A percentile compares a stretch with the other conserved stretches of the same genome.
These are phyloP conservation scores for Euphonia xanthogaster DNA, from an alignment of 2,797 vertebrate species.

Conservation along the genomic window DNA sequence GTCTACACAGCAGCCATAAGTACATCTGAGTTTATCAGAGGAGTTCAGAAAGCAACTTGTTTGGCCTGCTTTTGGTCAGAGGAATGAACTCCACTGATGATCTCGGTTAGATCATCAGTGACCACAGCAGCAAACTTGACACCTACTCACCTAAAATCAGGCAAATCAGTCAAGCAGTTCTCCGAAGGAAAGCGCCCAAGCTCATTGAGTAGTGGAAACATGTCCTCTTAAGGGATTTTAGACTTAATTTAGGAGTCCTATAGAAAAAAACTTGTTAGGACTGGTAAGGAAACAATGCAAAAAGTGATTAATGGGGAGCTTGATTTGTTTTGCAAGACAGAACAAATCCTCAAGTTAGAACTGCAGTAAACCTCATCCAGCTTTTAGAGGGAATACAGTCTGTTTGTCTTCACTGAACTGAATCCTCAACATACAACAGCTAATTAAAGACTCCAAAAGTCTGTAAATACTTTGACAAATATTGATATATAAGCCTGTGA, in stretches of 20 bases:
- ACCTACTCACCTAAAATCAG: background rate
- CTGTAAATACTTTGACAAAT: conserved; percentile 44
- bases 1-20: background rate
- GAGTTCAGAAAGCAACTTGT: background rate
- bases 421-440: conserved; percentile 24
- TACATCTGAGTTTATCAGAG: background rate
- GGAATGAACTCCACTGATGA: background rate
- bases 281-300: background rate
- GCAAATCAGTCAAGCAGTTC: background rate
- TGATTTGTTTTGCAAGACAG: conserved; percentile 37
- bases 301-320: conserved; percentile 42
- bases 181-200: background rate
- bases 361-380: background rate
- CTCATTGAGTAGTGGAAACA: background rate
- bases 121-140: background rate
- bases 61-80: background rate
- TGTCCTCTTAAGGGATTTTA: background rate
- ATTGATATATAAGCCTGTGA: conserved; percentile 4
- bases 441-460: conserved; percentile 48
- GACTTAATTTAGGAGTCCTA: background rate
- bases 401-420: conserved; percentile 47
- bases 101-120: background rate
- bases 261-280: background rate
- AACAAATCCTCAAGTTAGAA: conserved; percentile 16
- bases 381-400: background rate